Base-by-base conservation (phyloP, 1,140 invertebrate species). In the Bombus superbus region DNA sequence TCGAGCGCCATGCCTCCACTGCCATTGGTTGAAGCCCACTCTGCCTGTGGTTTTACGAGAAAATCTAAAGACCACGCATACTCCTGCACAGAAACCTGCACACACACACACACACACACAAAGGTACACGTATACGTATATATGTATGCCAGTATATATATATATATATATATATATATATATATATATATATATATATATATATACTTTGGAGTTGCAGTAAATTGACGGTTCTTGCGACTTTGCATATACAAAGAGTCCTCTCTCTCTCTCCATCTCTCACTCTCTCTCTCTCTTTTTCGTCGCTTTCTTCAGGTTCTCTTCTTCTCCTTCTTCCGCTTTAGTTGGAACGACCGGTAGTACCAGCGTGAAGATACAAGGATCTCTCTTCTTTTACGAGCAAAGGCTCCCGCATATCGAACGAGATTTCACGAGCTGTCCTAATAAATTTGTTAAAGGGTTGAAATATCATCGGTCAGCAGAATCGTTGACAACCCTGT, bases 1-100 rank as follows among this genome's bases (percentile, higher is more conserved):
- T 95, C 93, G 93, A 94, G 92, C 94, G 94, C 94, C 94, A 95
- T 95, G 92, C 88, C 92, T 94, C 78, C 88, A 77, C 91, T 88
- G 92, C 93, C 91, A 94, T 95, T 95, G 94, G 94, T 90, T 90
- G 91, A 91, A 86, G 85, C 83, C 86, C 90, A 86, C 89, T 93
- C 89, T 86, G 87, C 84, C 85, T 87, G 83, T 88, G 93, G 91
- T 94, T 94, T 94, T 94, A 94, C 92, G 93, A 94, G 90, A 84
- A 89, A 87, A 91, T 86, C 87, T 83, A 91, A 89, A 82, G 87
- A 91, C 79, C 89, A 77, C 86, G 80, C 83, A 62, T 72, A 88
- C 82, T 74, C 47, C 40, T 75, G 47, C 69, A 66, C 35, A 44
- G 35, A 73, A 22, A 47, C 47, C 38, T 68, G n/a, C 22, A 11